Percentiles rank a stretch among this genome's conserved stretches.
Evolutionary conservation across 64 coral and sea anemone species (phyloP).

Genomic region (Cladopsammia gracilis): DNA sequence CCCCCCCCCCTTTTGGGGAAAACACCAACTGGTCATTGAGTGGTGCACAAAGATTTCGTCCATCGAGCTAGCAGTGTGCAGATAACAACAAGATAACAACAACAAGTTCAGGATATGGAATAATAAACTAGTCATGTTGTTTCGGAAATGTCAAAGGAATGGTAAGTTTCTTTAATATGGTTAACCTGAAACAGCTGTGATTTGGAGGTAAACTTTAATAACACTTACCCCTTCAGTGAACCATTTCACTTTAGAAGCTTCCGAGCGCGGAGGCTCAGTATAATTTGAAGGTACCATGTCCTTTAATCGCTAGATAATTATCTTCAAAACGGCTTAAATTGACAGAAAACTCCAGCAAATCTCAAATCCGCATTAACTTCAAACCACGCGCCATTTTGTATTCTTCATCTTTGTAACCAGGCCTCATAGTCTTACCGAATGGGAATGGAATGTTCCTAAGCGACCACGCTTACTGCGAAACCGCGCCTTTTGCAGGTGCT

Average conservation of each 20-base stretch:
- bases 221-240: slow-evolving; percentile 87
- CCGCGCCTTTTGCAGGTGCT: slow-evolving; percentile 47
- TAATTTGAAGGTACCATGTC: slow-evolving; percentile 61
- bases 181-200: no score
- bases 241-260: slow-evolving; percentile 64
- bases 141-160: no score
- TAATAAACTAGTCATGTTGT: no score
- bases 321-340: not conserved
- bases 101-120: no score
- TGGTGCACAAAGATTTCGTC: no score
- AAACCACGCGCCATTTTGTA: slow-evolving; percentile 87
- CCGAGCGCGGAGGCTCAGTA: not conserved
- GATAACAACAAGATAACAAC: no score
- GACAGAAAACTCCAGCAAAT: not conserved
- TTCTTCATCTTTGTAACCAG: slow-evolving; percentile 7
- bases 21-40: no score
- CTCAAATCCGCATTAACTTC: slow-evolving; percentile 31
- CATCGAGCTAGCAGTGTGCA: no score
- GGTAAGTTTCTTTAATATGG: no score
- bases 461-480: slow-evolving; percentile 6
- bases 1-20: no score
- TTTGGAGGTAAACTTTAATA: not conserved
- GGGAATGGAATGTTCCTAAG: slow-evolving; percentile 17
- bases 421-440: not conserved
- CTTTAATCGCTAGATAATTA: not conserved